These are phyloP conservation scores for Acromyrmex echinatior DNA, from an alignment of 1,140 invertebrate genomes.

Conservation along the genomic window DNA sequence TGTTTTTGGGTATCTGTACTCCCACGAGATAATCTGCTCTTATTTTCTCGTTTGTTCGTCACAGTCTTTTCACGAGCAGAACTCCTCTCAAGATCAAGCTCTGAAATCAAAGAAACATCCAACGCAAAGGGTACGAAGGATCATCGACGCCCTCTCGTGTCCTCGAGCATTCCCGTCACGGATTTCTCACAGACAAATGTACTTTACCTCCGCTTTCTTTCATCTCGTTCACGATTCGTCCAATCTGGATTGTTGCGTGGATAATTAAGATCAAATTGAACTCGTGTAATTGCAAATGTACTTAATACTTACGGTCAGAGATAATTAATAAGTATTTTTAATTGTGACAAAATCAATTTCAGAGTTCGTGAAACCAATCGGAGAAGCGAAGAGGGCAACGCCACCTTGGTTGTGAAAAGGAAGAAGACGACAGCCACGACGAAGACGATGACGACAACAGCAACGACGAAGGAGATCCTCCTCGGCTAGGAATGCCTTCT, in stretches of 20 bases:
- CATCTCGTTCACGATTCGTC: not conserved
- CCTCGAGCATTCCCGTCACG: constrained; percentile 20
- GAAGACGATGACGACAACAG: constrained; percentile 11
- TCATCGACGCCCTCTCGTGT: constrained; percentile 22
- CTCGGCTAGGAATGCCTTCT: constrained; percentile 85
- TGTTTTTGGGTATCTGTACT: constrained; percentile 68
- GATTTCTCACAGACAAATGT: constrained; percentile 8
- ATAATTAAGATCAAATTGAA: constrained; percentile 14
- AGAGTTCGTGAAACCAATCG: constrained; percentile 5
- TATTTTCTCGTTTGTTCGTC: constrained; percentile 58
- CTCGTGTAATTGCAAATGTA: constrained; percentile 8
- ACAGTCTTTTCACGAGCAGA: constrained; percentile 32
- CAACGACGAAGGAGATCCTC: constrained; percentile 73
- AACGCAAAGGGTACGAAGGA: constrained; percentile 6
- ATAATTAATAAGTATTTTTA: constrained; percentile 1
- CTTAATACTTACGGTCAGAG: not conserved
- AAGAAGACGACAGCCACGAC: constrained; percentile 31
- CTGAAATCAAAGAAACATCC: constrained; percentile 8
- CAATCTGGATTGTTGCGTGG: not conserved
- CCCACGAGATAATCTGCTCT: constrained; percentile 59
- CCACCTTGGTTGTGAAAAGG: constrained; percentile 30
- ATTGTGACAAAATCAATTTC: not conserved
- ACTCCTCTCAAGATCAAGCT: constrained; percentile 27
- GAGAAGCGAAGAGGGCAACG: constrained; percentile 40
- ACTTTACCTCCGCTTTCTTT: not conserved